Base-by-base conservation (phyloP, 2,797 vertebrate genomes). In the Borostomias antarcticus region DNA sequence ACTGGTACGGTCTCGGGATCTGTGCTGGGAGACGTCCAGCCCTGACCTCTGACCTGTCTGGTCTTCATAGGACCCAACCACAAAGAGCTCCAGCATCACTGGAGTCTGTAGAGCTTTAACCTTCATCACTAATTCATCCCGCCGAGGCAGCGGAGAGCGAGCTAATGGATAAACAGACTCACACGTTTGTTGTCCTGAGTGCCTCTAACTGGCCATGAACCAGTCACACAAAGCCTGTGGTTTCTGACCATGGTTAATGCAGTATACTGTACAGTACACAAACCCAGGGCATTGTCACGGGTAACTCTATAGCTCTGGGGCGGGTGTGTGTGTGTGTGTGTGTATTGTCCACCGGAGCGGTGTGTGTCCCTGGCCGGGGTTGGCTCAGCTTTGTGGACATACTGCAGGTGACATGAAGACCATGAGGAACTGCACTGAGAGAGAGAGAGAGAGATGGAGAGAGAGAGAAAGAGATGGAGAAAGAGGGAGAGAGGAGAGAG, bases 111-210 rank as follows among this genome's bases (percentile, higher is more conserved):
- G 92, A 90, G 92, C 93, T 95, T 86, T 96, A 94, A 92, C 90
- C 91, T 90, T 92, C 93, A 96, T 96, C 92, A 95, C 94, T 96
- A 92, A 96, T 96, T 95, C 92, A 95, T 94, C 89, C 87, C 85
- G 79, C 90, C 90, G 89, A 92, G 91, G 93, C 91, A 93, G 88
- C 92, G 88, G 93, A 93, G 92, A 94, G 92, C 13, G 89, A 89
- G 89, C 92, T 93, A 93, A 93, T 93, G 86, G 89, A n/a, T 89
- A 89, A 88, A 85, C 88, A 91, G 90, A 86, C 90, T 89, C 86
- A 80, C 13, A n/a, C 91, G 85, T 85, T 91, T 90, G 91, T 92
- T 91, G 91, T 93, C 88, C 90, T 93, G 92, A 92, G 92, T 91
- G 90, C 89, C 91, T 92, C 93, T 94, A 93, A 94, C 92, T 92